These are phyloP conservation scores for Oncorhynchus clarkii DNA, from an alignment of 2,113 vertebrate species.

Conservation along the genomic window DNA sequence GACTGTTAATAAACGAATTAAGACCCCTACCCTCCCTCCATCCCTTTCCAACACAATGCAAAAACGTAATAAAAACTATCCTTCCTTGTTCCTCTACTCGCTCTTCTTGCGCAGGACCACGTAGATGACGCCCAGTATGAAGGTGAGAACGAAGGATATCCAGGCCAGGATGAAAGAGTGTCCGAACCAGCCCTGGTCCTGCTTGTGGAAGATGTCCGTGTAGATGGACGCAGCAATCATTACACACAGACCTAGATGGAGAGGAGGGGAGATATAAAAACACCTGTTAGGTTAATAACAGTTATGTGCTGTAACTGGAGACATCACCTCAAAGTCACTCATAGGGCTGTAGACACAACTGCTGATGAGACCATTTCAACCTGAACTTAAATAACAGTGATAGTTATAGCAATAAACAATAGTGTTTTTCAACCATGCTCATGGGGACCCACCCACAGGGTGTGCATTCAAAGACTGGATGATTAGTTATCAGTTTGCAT, in stretches of 20 bases:
- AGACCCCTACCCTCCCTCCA: neutral
- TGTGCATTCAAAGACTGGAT: too few species aligned
- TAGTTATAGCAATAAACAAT: too few species aligned
- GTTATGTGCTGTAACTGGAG: neutral
- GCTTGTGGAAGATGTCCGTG: slow-evolving; percentile 78
- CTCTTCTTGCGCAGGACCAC: slow-evolving; percentile 88
- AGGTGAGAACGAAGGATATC: slow-evolving; percentile 87
- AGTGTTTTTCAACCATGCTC: too few species aligned
- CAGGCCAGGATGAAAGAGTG: slow-evolving; percentile 92
- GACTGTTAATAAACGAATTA: neutral
- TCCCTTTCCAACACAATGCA: neutral
- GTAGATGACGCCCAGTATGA: slow-evolving; percentile 89
- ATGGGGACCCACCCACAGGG: too few species aligned
- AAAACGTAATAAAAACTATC: neutral
- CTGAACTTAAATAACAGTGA: too few species aligned
- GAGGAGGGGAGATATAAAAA: neutral
- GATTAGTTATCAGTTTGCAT: too few species aligned
- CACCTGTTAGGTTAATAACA: too few species aligned
- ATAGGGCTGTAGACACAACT: too few species aligned
- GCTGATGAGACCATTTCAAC: too few species aligned
- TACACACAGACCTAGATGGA: slow-evolving; percentile 82
- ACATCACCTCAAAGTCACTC: neutral
- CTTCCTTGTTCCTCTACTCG: slow-evolving; percentile 47
- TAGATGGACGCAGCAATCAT: slow-evolving; percentile 93
- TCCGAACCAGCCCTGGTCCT: slow-evolving; percentile 76